Evolutionary conservation across 2,888 invertebrate species (phyloP), one percentile per base, ranked within the genome.

Genomic region (Temnothorax ravouxi): DNA sequence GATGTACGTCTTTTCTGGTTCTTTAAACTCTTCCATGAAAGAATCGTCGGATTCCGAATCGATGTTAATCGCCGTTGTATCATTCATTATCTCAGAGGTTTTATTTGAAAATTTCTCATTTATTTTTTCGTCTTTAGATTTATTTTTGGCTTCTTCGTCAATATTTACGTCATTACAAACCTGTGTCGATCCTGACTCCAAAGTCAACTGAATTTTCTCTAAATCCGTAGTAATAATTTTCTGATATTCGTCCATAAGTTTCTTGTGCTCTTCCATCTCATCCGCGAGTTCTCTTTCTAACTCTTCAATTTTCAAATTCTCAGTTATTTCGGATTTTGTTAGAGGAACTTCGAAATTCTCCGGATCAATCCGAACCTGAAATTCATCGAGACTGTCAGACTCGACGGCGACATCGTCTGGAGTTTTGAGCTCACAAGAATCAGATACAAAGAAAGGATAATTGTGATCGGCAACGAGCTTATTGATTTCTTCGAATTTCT

Each of bases 291-390:
- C 56, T 34, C 72, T 79, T 5, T 21, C 64, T n/a, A 41, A 52
- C 11, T 56, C 77, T 5, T 77, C 85, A 4, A 80, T 67, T 72
- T 76, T 88, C 4, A 88, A 87, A 44, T 56, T 87, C 29, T 91
- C 86, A 0, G 80, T 56, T 52, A 91, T 80, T 50, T 88, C 84
- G 6, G 84, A 76, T 54, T 88, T 91, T 52, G 90, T 89, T 83
- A 89, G 44, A 18, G 91, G 92, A 83, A 87, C 71, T 50, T 90
- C 88, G 2, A 80, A 38, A 1, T 81, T 54, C 3, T 41, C 34
- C 0, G 21, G 25, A 34, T 38, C 21, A 2, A 11, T n/a, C 13
- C 25, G 44, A 4, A 8, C 9, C 15, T 67, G 50, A 62, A 21
- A 54, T 9, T 85, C 84, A 9, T 83, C 81, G 11, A 69, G 15